Evolutionary conservation across 2,888 invertebrate species (phyloP).

Genomic region (Mythimna albipuncta): DNA sequence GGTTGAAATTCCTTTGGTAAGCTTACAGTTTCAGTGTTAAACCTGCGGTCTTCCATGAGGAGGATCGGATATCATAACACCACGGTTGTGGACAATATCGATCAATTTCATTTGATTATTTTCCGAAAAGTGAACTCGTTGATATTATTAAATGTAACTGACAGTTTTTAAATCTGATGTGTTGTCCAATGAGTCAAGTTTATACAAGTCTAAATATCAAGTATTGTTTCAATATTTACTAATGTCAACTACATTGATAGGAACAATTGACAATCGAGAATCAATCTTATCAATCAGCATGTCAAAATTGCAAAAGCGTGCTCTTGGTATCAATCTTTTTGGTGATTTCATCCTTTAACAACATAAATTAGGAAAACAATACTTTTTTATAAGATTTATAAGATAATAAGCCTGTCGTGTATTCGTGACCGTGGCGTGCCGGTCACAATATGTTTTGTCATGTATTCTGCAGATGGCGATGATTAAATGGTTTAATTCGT

Average conservation of each 20-base stretch:
- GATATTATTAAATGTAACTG: constrained; percentile 42
- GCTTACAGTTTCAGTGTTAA: constrained; percentile 63
- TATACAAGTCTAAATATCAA: not conserved
- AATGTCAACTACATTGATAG: not conserved
- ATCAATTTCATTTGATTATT: constrained; percentile 67
- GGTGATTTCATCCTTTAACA: too few species aligned
- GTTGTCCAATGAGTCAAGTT: not conserved
- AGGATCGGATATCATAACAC: constrained; percentile 70
- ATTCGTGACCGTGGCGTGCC: too few species aligned
- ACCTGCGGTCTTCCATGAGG: constrained; percentile 65
- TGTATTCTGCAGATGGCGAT: too few species aligned
- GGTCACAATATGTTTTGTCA: too few species aligned
- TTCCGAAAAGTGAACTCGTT: constrained; percentile 43
- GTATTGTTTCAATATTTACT: not conserved
- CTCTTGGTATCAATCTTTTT: too few species aligned
- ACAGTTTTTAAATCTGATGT: constrained; percentile 28
- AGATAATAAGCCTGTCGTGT: too few species aligned
- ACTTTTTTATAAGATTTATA: too few species aligned
- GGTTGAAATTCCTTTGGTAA: constrained; percentile 39
- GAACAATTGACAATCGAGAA: too few species aligned
- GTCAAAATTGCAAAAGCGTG: too few species aligned
- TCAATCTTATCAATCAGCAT: too few species aligned
- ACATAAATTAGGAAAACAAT: too few species aligned
- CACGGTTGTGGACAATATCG: constrained; percentile 65
- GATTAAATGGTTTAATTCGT: not conserved